These are phyloP conservation scores for Scotopteryx bipunctaria DNA, from an alignment of 2,888 invertebrate genomes.

Conservation along the genomic window DNA sequence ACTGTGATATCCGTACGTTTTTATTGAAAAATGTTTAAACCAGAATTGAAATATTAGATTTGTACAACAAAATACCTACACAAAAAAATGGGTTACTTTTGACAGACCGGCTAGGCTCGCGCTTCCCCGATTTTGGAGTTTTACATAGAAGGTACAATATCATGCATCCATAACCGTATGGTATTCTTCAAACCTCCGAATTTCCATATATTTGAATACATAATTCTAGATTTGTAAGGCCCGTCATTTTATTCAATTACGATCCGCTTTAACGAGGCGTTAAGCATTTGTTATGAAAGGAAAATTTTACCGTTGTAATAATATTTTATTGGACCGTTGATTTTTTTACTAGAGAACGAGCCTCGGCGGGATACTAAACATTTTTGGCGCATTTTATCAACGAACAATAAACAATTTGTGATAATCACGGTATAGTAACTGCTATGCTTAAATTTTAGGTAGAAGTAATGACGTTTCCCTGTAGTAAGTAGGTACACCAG, in stretches of 20 bases:
- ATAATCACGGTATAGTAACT: not conserved
- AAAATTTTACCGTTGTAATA: slow-evolving; percentile 28
- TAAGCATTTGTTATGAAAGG: slow-evolving; percentile 32
- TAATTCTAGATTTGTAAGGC: slow-evolving; percentile 14
- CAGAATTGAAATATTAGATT: too few species aligned
- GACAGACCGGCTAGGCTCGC: too few species aligned
- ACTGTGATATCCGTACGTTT: too few species aligned
- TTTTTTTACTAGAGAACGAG: slow-evolving; percentile 14
- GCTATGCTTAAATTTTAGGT: too few species aligned
- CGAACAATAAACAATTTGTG: not conserved
- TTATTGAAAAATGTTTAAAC: too few species aligned
- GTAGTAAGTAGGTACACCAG: too few species aligned
- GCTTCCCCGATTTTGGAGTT: too few species aligned
- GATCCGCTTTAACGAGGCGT: slow-evolving; percentile 29
- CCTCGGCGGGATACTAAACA: not conserved
- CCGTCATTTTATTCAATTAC: slow-evolving; percentile 29
- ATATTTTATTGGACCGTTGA: slow-evolving; percentile 26
- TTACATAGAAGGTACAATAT: too few species aligned
- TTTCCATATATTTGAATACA: slow-evolving; percentile 17
- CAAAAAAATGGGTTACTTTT: too few species aligned
- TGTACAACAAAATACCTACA: too few species aligned
- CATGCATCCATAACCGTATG: not conserved
- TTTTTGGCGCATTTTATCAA: slow-evolving; percentile 2
- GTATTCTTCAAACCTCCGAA: not conserved
- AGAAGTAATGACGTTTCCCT: not conserved